A percentile compares a stretch with the other conserved stretches of the same genome.
phyloP scores from a whole-genome alignment of 2,888 invertebrate species.

The Dioctria rufipes region DNA sequence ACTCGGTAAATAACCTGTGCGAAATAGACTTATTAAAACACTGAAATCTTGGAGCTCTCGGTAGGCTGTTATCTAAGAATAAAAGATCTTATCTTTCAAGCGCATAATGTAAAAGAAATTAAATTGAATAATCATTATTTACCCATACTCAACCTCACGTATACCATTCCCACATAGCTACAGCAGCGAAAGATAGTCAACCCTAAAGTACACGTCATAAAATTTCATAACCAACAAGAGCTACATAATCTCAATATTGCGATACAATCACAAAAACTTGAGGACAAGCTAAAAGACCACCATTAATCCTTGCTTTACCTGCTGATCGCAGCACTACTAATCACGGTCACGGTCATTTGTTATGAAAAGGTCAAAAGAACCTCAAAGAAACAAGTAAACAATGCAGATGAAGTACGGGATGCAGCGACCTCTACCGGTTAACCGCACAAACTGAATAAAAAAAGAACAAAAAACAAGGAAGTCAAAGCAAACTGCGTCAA shows the following conservation, averaged over 20 bases:
- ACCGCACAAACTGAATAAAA: too few species aligned
- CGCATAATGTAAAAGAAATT: not conserved
- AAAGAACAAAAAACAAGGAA: too few species aligned
- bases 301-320: too few species aligned
- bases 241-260: not conserved
- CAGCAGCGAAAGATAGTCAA: not conserved
- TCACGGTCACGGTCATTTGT: too few species aligned
- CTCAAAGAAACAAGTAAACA: too few species aligned
- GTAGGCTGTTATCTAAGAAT: not conserved
- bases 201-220: not conserved
- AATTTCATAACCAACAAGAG: not conserved
- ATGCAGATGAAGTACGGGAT: too few species aligned
- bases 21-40: constrained; percentile 7
- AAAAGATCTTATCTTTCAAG: not conserved
- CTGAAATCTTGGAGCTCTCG: not conserved
- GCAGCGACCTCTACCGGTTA: too few species aligned
- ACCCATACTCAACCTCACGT: not conserved
- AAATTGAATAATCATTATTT: not conserved
- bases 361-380: too few species aligned
- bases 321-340: too few species aligned
- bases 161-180: not conserved
- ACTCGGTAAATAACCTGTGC: not conserved
- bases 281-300: too few species aligned
- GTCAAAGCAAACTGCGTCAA: too few species aligned
- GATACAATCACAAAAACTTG: not conserved